A percentile compares a stretch with the other conserved stretches of the same genome.
Conservation (phyloP, 1,140 invertebrate species). For the Limonius californicus region DNA sequence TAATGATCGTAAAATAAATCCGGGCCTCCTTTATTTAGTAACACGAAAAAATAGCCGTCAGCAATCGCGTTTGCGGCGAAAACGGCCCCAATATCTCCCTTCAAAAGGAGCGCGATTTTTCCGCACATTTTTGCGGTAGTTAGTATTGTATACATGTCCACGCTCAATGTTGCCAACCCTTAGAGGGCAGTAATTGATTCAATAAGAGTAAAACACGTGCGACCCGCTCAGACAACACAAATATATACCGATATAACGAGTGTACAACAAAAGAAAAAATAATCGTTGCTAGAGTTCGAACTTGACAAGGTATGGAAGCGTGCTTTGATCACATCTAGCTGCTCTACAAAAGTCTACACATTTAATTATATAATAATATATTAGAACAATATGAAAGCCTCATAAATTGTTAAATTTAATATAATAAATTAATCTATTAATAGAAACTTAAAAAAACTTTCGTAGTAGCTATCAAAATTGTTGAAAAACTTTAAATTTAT, state of each 20-base stretch:
- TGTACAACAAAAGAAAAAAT: conserved; percentile 38
- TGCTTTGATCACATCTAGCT: too few species aligned
- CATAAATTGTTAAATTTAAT: too few species aligned
- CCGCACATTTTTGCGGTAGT: conserved; percentile 13
- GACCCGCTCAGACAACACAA: conserved; percentile 34
- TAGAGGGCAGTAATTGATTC: conserved; percentile 44
- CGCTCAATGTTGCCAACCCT: conserved; percentile 41
- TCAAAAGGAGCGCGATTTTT: conserved; percentile 15
- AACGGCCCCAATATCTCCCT: neutral
- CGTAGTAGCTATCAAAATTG: too few species aligned
- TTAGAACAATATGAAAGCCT: too few species aligned
- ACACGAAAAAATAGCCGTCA: conserved; percentile 22
- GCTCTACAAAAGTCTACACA: too few species aligned
- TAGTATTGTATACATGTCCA: conserved; percentile 18
- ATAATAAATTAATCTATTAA: too few species aligned
- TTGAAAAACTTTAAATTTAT: too few species aligned
- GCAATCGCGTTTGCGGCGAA: conserved; percentile 15
- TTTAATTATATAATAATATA: too few species aligned
- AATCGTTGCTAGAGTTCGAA: neutral
- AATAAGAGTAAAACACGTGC: conserved; percentile 43
- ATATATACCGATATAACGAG: conserved; percentile 40
- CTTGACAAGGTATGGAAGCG: neutral
- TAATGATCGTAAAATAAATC: conserved; percentile 3
- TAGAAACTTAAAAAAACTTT: too few species aligned
- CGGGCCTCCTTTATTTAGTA: conserved; percentile 12